Conservation (phyloP, 2,888 invertebrate species). For the Sialis fuliginosa region DNA sequence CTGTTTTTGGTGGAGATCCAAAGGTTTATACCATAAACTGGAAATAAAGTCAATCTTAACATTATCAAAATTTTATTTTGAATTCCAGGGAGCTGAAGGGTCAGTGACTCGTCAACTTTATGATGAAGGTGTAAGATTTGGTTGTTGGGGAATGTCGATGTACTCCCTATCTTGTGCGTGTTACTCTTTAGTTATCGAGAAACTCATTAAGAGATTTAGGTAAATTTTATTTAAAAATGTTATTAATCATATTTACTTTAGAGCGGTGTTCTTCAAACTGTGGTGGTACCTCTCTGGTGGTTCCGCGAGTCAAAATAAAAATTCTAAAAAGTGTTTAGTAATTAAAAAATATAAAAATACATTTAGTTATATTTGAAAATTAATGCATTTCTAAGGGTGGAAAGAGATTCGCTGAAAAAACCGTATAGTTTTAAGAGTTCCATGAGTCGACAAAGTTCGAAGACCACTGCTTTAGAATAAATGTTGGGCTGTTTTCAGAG, state of each 20-base stretch:
- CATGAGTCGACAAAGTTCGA: too few species aligned
- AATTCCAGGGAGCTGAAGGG: slow-evolving; percentile 49
- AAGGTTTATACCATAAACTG: slow-evolving; percentile 32
- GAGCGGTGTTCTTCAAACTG: too few species aligned
- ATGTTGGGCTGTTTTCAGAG: slow-evolving; percentile 36
- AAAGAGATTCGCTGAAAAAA: too few species aligned
- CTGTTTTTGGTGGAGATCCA: slow-evolving; percentile 78
- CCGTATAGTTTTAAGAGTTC: too few species aligned
- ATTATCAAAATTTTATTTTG: slow-evolving; percentile 2
- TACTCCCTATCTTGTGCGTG: slow-evolving; percentile 87
- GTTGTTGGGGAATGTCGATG: slow-evolving; percentile 95
- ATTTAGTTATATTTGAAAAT: too few species aligned
- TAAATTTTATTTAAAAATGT: slow-evolving; percentile 19
- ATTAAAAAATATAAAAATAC: too few species aligned
- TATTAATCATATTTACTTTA: too few species aligned
- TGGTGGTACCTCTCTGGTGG: too few species aligned
- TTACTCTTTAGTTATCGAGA: slow-evolving; percentile 80
- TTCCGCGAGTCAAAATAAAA: too few species aligned
- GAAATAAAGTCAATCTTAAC: neutral
- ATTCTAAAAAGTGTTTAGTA: too few species aligned
- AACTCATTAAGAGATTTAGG: slow-evolving; percentile 56
- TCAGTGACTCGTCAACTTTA: slow-evolving; percentile 46
- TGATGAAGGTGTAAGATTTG: slow-evolving; percentile 84
- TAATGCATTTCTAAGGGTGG: too few species aligned
- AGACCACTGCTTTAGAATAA: too few species aligned